phyloP scores from a whole-genome alignment of 2,888 invertebrate genomes.

The Augiades crinisus region DNA sequence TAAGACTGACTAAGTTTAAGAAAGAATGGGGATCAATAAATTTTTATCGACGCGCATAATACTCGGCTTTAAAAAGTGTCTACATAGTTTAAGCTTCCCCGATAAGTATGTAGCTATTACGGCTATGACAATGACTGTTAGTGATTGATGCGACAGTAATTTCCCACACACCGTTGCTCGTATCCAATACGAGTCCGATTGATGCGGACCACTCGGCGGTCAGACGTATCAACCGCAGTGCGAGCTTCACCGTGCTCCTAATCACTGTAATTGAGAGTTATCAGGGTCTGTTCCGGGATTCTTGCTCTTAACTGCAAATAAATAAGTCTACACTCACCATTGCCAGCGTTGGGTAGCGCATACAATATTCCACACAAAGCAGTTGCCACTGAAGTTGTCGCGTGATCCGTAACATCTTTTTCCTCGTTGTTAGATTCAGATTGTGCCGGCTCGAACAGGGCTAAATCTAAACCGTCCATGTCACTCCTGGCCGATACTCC shows the following conservation, averaged over 20 bases:
- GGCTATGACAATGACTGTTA: slow-evolving; percentile 63
- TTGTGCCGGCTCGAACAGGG: slow-evolving; percentile 84
- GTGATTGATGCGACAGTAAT: slow-evolving; percentile 76
- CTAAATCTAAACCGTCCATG: slow-evolving; percentile 85
- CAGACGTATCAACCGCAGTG: slow-evolving; percentile 37
- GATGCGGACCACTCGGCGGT: slow-evolving; percentile 48
- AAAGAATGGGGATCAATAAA: background rate
- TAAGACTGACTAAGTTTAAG: background rate
- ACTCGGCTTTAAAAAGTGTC: background rate
- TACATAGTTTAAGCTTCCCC: slow-evolving; percentile 29
- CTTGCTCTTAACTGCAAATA: slow-evolving; percentile 45
- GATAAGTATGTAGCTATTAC: slow-evolving; percentile 48
- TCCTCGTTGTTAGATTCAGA: slow-evolving; percentile 51
- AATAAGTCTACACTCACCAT: slow-evolving; percentile 61
- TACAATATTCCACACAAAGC: slow-evolving; percentile 68
- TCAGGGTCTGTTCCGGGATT: slow-evolving; percentile 48
- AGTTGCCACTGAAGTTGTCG: slow-evolving; percentile 44
- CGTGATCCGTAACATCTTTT: slow-evolving; percentile 40
- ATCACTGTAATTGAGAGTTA: slow-evolving; percentile 61
- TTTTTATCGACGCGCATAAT: background rate
- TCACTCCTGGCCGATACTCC: slow-evolving; percentile 76
- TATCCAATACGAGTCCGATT: slow-evolving; percentile 70
- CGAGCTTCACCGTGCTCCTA: slow-evolving; percentile 49
- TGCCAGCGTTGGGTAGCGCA: slow-evolving; percentile 54
- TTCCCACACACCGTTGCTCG: slow-evolving; percentile 70